Conservation (phyloP, 2,113 vertebrate species). For the Setophaga kirtlandii region DNA sequence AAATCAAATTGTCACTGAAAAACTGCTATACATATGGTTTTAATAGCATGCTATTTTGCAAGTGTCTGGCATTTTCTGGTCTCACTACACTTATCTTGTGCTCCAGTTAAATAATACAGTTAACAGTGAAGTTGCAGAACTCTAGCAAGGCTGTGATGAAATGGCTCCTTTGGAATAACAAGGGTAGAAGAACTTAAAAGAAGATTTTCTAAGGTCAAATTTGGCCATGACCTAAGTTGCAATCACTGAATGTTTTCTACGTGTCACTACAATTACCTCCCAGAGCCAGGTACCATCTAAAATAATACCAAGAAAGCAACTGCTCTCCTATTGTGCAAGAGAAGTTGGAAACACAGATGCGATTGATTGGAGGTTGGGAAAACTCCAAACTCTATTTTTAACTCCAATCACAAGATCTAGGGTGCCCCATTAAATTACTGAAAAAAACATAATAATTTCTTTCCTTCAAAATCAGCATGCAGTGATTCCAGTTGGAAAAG, state of each 20-base stretch:
- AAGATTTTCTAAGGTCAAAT: not conserved
- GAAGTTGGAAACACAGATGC: not conserved
- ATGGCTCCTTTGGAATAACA: not conserved
- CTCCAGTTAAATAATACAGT: not conserved
- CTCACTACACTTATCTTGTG: not conserved
- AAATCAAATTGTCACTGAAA: not conserved
- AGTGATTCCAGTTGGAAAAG: not conserved
- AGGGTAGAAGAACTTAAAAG: not conserved
- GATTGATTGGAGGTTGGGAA: not conserved
- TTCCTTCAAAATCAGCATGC: not conserved
- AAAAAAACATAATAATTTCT: not conserved
- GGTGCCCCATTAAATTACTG: not conserved
- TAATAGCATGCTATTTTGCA: not conserved
- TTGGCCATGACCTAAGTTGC: not conserved
- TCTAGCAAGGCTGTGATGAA: not conserved
- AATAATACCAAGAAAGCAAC: not conserved
- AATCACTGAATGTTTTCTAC: not conserved
- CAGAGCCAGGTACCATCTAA: not conserved
- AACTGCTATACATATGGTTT: not conserved
- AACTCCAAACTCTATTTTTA: slow-evolving; percentile 5
- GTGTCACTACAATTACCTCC: not conserved
- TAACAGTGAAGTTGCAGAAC: not conserved
- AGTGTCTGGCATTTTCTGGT: not conserved
- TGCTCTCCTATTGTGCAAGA: not conserved
- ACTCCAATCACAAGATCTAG: not conserved